Conservation (phyloP, 2,797 vertebrate species). For the Sebastes itinus region DNA sequence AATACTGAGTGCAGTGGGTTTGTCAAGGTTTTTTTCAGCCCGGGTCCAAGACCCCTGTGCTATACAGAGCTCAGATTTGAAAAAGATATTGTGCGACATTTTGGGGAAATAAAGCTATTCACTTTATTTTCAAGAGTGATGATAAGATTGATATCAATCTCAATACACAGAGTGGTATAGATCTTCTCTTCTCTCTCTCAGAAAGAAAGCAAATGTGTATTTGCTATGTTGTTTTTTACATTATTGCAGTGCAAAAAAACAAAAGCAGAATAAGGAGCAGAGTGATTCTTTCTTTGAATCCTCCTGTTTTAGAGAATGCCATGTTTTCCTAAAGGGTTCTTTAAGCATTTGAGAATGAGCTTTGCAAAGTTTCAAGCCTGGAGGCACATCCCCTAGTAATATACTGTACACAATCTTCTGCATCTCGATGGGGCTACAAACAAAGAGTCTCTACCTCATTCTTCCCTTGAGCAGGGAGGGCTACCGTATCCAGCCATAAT, state of each 20-base stretch:
- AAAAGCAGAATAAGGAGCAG: not conserved
- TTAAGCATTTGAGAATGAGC: not conserved
- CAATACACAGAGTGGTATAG: not conserved
- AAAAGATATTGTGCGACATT: not conserved
- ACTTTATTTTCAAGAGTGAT: not conserved
- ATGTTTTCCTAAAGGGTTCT: not conserved
- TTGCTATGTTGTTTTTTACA: not conserved
- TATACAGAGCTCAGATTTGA: not conserved
- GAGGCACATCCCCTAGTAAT: not conserved
- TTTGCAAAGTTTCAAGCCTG: not conserved
- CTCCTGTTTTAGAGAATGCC: not conserved
- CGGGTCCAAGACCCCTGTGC: not conserved
- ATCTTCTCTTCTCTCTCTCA: not conserved
- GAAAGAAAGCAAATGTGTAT: not conserved
- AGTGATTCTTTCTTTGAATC: not conserved
- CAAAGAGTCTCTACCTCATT: constrained; percentile 4
- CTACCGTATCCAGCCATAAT: constrained; percentile 27
- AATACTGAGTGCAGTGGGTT: not conserved
- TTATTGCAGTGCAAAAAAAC: not conserved
- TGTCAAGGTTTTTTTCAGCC: not conserved
- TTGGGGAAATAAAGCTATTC: not conserved
- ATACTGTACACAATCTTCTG: not conserved
- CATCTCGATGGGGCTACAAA: not conserved
- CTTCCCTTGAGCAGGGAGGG: not conserved
- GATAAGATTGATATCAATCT: too few species aligned